These are phyloP conservation scores for Bryconaethiops microstoma DNA, from an alignment of 2,797 vertebrate genomes.

Conservation along the genomic window DNA sequence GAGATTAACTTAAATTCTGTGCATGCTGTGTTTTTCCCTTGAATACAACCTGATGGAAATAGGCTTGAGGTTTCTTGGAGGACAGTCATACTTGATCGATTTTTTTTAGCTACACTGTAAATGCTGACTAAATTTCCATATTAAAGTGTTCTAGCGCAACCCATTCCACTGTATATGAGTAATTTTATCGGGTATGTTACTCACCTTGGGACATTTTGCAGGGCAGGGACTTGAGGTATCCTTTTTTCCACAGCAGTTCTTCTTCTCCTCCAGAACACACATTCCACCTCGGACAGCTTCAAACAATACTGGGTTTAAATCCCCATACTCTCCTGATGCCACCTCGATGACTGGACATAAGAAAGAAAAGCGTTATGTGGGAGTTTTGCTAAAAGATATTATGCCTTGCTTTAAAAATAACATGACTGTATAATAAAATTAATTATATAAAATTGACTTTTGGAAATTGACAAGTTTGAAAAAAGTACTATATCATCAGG, in stretches of 20 bases:
- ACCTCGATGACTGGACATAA: slow-evolving; percentile 82
- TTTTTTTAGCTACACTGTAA: background rate
- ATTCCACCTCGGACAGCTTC: slow-evolving; percentile 88
- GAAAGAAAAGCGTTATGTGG: background rate
- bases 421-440: no score
- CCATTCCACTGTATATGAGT: background rate
- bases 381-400: no score
- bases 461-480: no score
- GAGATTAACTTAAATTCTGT: background rate
- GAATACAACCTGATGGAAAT: background rate
- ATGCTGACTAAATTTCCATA: background rate
- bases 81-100: background rate
- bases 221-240: slow-evolving; percentile 70
- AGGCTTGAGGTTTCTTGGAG: background rate
- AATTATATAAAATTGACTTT: no score
- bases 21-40: background rate
- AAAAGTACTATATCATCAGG: no score
- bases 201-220: slow-evolving; percentile 65
- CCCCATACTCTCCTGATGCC: slow-evolving; percentile 95
- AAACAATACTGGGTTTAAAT: slow-evolving; percentile 90
- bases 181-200: slow-evolving; percentile 21
- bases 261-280: slow-evolving; percentile 85
- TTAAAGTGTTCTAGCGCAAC: background rate
- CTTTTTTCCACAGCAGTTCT: slow-evolving; percentile 74
- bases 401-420: no score